These are phyloP conservation scores for Heterodera carotae DNA, from an alignment of 1,140 invertebrate species.

Conservation along the genomic window DNA sequence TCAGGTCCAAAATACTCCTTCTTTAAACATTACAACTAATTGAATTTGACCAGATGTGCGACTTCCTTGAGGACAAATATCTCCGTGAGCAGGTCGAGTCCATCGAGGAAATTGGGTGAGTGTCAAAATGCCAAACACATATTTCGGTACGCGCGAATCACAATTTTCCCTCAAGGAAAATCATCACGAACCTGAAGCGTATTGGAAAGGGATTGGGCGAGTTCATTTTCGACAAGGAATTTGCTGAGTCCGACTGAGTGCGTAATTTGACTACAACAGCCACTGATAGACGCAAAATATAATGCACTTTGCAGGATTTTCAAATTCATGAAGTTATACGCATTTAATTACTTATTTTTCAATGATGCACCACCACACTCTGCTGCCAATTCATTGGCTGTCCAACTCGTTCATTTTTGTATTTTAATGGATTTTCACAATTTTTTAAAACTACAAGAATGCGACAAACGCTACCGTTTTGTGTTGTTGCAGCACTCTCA, in stretches of 20 bases:
- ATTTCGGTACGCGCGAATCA: neutral
- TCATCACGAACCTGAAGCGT: slow-evolving; percentile 72
- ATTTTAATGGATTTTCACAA: too few relatives aligned
- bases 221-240: slow-evolving; percentile 71
- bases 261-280: neutral
- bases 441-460: too few relatives aligned
- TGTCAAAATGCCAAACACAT: slow-evolving; percentile 69
- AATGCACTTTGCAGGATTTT: neutral
- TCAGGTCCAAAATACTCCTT: slow-evolving; percentile 66
- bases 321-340: too few relatives aligned
- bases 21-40: neutral
- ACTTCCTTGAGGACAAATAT: slow-evolving; percentile 71
- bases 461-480: too few relatives aligned
- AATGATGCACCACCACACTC: too few relatives aligned
- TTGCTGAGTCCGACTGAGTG: slow-evolving; percentile 33
- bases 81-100: slow-evolving; percentile 72
- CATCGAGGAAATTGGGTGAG: slow-evolving; percentile 71
- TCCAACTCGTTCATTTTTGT: too few relatives aligned
- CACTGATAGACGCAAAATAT: neutral
- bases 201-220: slow-evolving; percentile 72
- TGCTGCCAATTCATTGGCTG: too few relatives aligned
- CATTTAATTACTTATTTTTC: too few relatives aligned
- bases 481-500: too few relatives aligned
- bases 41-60: slow-evolving; percentile 66
- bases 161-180: slow-evolving; percentile 58